phyloP scores from a whole-genome alignment of 2,797 vertebrate species.

The Coregonus ussuriensis region DNA sequence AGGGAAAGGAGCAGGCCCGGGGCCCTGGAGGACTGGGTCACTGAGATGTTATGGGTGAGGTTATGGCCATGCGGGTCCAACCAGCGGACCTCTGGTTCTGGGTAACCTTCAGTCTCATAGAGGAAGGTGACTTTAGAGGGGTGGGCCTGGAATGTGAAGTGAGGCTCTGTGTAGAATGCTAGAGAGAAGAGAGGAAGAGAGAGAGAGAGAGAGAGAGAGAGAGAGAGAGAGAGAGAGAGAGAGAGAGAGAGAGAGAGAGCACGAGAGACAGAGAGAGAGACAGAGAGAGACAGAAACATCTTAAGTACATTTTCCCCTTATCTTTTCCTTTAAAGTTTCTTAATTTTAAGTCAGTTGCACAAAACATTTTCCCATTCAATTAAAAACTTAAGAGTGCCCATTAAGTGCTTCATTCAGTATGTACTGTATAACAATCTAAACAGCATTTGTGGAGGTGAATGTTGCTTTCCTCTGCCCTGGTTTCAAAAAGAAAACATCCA shows the following conservation, averaged over 20 bases:
- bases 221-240: no score
- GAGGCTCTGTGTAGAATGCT: conserved; percentile 40
- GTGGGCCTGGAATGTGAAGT: conserved; percentile 10
- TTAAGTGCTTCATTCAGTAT: no score
- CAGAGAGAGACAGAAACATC: no score
- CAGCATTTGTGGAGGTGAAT: no score
- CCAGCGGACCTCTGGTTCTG: conserved; percentile 31
- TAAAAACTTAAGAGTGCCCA: neutral
- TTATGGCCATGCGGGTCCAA: neutral
- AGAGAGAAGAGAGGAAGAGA: neutral
- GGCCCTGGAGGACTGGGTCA: neutral
- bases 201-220: neutral
- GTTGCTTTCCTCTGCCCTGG: neutral
- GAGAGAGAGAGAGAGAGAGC: no score
- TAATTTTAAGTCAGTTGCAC: no score
- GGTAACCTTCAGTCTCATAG: conserved; percentile 37
- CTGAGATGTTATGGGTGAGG: neutral
- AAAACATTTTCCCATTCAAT: no score
- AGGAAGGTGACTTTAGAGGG: neutral
- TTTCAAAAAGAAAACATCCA: neutral
- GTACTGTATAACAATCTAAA: no score
- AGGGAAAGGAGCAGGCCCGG: conserved; percentile 20
- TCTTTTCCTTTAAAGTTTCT: no score
- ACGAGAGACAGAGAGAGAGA: no score
- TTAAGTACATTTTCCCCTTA: no score